Percentiles rank a stretch among this genome's conserved stretches.
Conservation (phyloP, 1,140 invertebrate species). For the Drosophila bifasciata region DNA sequence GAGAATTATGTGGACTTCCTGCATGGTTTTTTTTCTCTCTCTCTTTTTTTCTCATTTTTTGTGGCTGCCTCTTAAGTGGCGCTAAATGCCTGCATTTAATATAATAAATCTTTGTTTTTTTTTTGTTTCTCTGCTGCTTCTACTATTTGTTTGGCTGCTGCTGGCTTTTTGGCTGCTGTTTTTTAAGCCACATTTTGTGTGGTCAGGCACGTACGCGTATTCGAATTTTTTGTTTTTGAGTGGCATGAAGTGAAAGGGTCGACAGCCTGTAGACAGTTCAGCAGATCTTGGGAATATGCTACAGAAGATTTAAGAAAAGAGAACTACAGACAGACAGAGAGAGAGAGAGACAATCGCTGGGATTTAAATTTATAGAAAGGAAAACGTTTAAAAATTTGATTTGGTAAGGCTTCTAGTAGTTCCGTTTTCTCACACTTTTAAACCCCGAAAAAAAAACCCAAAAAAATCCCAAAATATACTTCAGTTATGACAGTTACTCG, state of each 20-base stretch:
- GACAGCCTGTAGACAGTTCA: slow-evolving; percentile 61
- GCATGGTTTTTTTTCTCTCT: slow-evolving; percentile 34
- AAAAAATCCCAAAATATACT: too few species aligned
- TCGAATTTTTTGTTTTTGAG: slow-evolving; percentile 61
- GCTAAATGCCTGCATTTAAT: slow-evolving; percentile 80
- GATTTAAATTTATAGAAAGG: not conserved
- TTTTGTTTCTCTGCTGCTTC: slow-evolving; percentile 31
- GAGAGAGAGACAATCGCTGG: too few species aligned
- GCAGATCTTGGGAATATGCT: slow-evolving; percentile 17
- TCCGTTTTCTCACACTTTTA: too few species aligned
- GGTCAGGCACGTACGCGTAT: slow-evolving; percentile 68
- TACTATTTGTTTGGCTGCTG: slow-evolving; percentile 15
- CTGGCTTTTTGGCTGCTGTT: slow-evolving; percentile 6
- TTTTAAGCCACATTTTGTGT: slow-evolving; percentile 69
- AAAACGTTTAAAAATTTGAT: not conserved
- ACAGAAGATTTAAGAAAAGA: slow-evolving; percentile 6
- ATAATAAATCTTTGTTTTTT: slow-evolving; percentile 72
- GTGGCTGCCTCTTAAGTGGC: slow-evolving; percentile 77
- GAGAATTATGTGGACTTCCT: slow-evolving; percentile 80
- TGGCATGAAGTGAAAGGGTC: slow-evolving; percentile 76
- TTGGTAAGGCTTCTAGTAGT: too few species aligned
- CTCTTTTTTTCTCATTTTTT: slow-evolving; percentile 28
- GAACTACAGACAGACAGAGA: not conserved
- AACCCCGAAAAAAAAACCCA: too few species aligned
- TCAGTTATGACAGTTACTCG: not conserved